Conservation (phyloP, 2,113 vertebrate genomes). For the Vombatus ursinus region DNA sequence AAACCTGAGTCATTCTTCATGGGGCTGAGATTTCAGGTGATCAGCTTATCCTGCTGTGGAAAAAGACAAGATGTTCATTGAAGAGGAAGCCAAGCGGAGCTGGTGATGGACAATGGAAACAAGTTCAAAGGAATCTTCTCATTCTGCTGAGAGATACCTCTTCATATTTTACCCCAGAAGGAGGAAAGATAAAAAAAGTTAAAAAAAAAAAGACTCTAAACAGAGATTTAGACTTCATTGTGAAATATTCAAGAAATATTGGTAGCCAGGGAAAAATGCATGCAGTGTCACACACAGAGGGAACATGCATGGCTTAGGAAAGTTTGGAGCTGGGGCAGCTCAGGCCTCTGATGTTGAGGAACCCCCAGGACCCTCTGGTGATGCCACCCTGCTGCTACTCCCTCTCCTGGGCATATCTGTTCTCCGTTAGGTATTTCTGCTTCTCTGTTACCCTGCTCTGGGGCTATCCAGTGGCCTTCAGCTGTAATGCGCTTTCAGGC, state of each 20-base stretch:
- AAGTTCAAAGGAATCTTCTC: neutral
- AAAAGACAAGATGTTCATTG: neutral
- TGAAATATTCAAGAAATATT: neutral
- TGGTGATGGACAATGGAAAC: neutral
- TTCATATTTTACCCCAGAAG: neutral
- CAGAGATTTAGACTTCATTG: neutral
- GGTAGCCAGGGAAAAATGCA: neutral
- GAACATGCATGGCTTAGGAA: neutral
- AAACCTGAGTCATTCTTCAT: neutral
- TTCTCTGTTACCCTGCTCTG: neutral
- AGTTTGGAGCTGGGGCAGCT: neutral
- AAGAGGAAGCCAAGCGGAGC: neutral
- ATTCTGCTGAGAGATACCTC: neutral
- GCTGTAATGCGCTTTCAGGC: neutral
- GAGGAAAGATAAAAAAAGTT: neutral
- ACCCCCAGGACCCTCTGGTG: neutral
- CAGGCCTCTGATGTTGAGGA: neutral
- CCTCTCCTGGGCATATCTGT: neutral
- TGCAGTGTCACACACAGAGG: neutral
- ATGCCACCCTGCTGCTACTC: neutral
- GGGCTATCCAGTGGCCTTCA: neutral
- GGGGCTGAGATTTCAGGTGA: neutral
- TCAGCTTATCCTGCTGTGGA: neutral
- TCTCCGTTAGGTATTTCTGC: neutral
- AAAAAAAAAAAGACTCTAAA: neutral